These are phyloP conservation scores for Volucella inanis DNA, from an alignment of 2,888 invertebrate species.

Conservation along the genomic window DNA sequence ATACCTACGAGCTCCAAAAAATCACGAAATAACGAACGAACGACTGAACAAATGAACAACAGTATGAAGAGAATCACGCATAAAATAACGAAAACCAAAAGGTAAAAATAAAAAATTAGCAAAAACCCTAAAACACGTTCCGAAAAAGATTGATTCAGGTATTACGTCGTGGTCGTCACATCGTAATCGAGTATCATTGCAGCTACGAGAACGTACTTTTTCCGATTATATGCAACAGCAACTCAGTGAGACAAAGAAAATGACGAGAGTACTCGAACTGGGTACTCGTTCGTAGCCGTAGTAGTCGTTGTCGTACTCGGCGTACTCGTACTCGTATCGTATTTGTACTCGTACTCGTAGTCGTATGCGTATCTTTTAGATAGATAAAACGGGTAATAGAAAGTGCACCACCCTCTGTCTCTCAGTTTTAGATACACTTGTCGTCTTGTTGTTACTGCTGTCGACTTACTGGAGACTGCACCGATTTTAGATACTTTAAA, in stretches of 20 bases:
- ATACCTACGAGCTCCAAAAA: too few species aligned
- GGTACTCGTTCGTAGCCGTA: not conserved
- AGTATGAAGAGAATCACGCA: constrained; percentile 20
- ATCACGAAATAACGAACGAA: constrained; percentile 49
- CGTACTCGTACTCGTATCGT: too few species aligned
- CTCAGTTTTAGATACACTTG: constrained; percentile 45
- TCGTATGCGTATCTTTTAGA: constrained; percentile 12
- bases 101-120: constrained; percentile 3
- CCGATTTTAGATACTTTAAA: constrained; percentile 1
- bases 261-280: too few species aligned
- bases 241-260: constrained; percentile 2
- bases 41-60: constrained; percentile 8
- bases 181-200: constrained; percentile 47
- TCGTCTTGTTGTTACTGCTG: constrained; percentile 40
- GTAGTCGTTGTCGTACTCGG: not conserved
- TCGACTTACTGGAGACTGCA: constrained; percentile 66
- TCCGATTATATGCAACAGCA: constrained; percentile 23
- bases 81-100: constrained; percentile 8
- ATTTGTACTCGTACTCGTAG: too few species aligned
- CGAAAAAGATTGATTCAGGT: constrained; percentile 7
- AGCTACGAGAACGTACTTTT: constrained; percentile 22
- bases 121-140: constrained; percentile 41
- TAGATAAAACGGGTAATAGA: constrained; percentile 65
- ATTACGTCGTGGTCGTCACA: constrained; percentile 57
- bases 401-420: constrained; percentile 59